Evolutionary conservation across 2,888 invertebrate genomes (phyloP).

Genomic region (Emmelina monodactyla): DNA sequence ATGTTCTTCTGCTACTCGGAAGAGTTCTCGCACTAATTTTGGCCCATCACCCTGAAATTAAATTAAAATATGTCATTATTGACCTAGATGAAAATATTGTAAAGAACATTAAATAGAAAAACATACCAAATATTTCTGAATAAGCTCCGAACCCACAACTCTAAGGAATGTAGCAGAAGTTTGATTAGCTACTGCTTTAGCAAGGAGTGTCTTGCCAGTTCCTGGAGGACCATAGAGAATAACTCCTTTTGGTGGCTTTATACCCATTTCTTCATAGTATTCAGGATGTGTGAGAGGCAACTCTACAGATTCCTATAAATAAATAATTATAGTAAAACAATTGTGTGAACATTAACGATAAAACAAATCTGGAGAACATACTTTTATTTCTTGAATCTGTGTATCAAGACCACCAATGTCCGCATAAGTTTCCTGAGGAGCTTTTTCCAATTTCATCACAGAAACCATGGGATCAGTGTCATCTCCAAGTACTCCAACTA

Average conservation of each 20-base stretch:
- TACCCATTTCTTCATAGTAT: slow-evolving; percentile 99
- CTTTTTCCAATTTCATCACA: slow-evolving; percentile 99
- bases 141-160: slow-evolving; percentile 99
- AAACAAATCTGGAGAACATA: slow-evolving; percentile 16
- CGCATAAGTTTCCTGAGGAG: slow-evolving; percentile 99
- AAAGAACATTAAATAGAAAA: neutral
- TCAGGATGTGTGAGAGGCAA: slow-evolving; percentile 98
- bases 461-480: slow-evolving; percentile 99
- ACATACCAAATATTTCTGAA: slow-evolving; percentile 93
- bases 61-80: neutral
- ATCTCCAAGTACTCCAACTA: slow-evolving; percentile 98
- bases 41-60: slow-evolving; percentile 90
- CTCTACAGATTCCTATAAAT: slow-evolving; percentile 87
- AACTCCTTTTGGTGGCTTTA: slow-evolving; percentile 98
- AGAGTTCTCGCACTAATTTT: slow-evolving; percentile 95
- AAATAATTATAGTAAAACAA: neutral
- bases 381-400: slow-evolving; percentile 81
- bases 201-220: slow-evolving; percentile 96
- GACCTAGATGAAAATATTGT: neutral
- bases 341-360: no score
- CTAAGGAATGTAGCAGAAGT: slow-evolving; percentile 98
- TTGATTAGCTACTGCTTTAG: slow-evolving; percentile 99
- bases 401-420: slow-evolving; percentile 97
- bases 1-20: slow-evolving; percentile 99
- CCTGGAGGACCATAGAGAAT: slow-evolving; percentile 98